A percentile compares a stretch with the other conserved stretches of the same genome.
Evolutionary conservation across 2,888 invertebrate genomes (phyloP).

Genomic region (Ceratothoa steindachneri): DNA sequence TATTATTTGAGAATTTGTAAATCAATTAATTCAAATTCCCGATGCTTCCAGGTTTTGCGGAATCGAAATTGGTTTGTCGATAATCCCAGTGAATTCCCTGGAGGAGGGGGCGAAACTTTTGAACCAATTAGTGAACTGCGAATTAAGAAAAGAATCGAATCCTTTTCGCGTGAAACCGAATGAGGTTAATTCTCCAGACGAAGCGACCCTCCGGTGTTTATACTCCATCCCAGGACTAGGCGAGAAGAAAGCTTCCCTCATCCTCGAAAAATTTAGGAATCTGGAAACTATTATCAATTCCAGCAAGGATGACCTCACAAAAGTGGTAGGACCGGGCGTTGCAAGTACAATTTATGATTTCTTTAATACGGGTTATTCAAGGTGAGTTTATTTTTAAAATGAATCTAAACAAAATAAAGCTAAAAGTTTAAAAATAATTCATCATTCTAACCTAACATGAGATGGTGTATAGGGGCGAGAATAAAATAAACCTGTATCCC

Average conservation of each 20-base stretch:
- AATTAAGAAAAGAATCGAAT: constrained; percentile 11
- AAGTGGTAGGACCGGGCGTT: constrained; percentile 16
- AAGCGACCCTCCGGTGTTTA: background rate
- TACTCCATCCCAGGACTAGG: constrained; percentile 14
- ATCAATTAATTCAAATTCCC: no score
- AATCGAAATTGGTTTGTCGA: background rate
- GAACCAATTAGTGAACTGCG: constrained; percentile 16
- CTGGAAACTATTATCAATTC: constrained; percentile 13
- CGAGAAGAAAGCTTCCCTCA: background rate
- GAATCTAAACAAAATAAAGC: no score
- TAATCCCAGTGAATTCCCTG: background rate
- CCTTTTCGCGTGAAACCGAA: constrained; percentile 3
- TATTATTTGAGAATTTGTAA: no score
- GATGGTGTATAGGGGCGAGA: no score
- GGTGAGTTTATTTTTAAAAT: no score
- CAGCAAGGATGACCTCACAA: constrained; percentile 3
- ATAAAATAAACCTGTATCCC: no score
- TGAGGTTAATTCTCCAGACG: constrained; percentile 1
- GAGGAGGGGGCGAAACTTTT: constrained; percentile 20
- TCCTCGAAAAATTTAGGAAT: constrained; percentile 18
- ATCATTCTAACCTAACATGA: no score
- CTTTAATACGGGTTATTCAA: no score
- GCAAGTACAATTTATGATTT: constrained; percentile 13
- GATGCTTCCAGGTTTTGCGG: background rate
- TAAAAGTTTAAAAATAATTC: no score